These are phyloP conservation scores for Nemurella pictetii DNA, from an alignment of 2,888 invertebrate genomes.

Conservation along the genomic window DNA sequence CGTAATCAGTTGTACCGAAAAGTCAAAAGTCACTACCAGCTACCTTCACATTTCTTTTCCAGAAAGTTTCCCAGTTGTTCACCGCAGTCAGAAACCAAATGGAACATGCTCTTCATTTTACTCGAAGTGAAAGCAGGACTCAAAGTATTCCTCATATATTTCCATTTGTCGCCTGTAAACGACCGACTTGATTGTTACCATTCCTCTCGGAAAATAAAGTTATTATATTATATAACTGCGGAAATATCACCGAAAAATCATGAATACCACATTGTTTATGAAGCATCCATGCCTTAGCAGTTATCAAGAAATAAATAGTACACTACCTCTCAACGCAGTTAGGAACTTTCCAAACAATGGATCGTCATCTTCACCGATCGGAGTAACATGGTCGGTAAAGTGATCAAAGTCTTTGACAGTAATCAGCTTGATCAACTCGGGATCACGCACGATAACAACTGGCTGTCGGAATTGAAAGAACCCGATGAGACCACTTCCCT, in stretches of 20 bases:
- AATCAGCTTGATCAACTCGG: constrained; percentile 58
- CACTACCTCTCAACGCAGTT: constrained; percentile 29
- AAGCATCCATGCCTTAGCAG: no score
- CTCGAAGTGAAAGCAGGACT: constrained; percentile 40
- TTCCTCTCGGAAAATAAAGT: no score
- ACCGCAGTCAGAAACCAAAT: constrained; percentile 32
- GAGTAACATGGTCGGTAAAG: constrained; percentile 55
- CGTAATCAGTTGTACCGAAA: no score
- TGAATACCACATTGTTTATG: no score
- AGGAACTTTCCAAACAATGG: constrained; percentile 55
- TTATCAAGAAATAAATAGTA: no score
- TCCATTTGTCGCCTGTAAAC: constrained; percentile 39
- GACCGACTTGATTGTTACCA: no score
- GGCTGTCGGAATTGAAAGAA: constrained; percentile 54
- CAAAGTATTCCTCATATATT: constrained; percentile 34
- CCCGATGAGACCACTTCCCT: constrained; percentile 47
- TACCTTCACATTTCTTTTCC: constrained; percentile 25
- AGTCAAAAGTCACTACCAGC: no score
- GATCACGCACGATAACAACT: constrained; percentile 56
- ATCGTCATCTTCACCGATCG: constrained; percentile 53
- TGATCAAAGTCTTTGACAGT: constrained; percentile 62
- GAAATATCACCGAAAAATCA: no score
- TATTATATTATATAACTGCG: no score
- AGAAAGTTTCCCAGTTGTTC: constrained; percentile 30
- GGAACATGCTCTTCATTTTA: constrained; percentile 37